These are phyloP conservation scores for Dromococcyx pavoninus DNA, from an alignment of 2,797 vertebrate species.

Conservation along the genomic window DNA sequence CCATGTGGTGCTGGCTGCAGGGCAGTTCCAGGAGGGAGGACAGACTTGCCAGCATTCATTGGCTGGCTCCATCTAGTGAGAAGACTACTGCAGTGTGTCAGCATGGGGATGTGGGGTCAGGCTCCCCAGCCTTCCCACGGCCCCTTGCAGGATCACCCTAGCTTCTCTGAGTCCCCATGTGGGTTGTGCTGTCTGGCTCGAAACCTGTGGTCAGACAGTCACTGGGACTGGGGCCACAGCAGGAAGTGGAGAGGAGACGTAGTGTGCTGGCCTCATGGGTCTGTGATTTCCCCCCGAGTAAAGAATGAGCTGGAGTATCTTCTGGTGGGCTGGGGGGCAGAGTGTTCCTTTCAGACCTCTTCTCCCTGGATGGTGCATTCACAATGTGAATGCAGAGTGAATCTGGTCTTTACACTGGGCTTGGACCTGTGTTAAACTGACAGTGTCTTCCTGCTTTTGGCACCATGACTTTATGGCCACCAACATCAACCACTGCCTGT, in stretches of 20 bases:
- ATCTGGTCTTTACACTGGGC: not conserved
- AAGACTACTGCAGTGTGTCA: not conserved
- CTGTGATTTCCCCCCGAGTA: not conserved
- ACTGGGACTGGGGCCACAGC: not conserved
- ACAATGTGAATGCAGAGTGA: not conserved
- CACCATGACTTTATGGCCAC: not conserved
- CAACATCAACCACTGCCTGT: not conserved
- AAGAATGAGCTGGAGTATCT: not conserved
- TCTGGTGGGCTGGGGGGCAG: not conserved
- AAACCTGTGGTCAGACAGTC: not conserved
- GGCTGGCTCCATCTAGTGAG: slow-evolving; percentile 58
- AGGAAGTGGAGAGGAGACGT: not conserved
- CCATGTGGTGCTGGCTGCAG: not conserved
- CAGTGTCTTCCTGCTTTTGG: not conserved
- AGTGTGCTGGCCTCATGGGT: not conserved
- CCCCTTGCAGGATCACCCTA: not conserved
- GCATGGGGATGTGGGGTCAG: not conserved
- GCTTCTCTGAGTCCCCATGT: not conserved
- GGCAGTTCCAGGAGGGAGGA: not conserved
- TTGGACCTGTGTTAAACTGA: not conserved
- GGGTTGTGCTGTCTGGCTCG: not conserved
- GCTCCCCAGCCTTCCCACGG: accelerated
- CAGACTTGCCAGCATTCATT: slow-evolving; percentile 12
- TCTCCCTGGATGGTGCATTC: not conserved
- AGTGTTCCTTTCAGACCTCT: not conserved